Evolutionary conservation across 2,888 invertebrate species (phyloP).

Genomic region (Oscheius sp.): DNA sequence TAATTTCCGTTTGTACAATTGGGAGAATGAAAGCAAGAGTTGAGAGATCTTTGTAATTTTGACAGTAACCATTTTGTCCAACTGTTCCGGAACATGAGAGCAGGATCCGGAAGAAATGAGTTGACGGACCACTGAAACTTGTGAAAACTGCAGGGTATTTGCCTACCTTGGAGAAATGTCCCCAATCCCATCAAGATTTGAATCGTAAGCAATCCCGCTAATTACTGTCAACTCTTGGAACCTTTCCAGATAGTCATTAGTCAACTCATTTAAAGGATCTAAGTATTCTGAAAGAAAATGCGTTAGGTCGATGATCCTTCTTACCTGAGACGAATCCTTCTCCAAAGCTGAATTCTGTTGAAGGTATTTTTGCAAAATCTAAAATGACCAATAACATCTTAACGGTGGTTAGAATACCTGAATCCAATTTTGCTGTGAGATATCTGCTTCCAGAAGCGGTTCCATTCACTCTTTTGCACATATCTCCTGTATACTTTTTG

Average conservation of each 20-base stretch:
- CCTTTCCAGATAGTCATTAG: slow-evolving; percentile 41
- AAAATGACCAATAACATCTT: slow-evolving; percentile 4
- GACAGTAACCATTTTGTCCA: slow-evolving; percentile 25
- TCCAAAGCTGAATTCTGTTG: slow-evolving; percentile 9
- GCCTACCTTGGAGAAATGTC: slow-evolving; percentile 16
- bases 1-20: slow-evolving; percentile 26
- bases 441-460: slow-evolving; percentile 7
- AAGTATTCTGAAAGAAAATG: slow-evolving; percentile 21
- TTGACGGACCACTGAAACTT: slow-evolving; percentile 22
- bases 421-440: slow-evolving; percentile 11
- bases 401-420: background rate
- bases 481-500: slow-evolving; percentile 12
- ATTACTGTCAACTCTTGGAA: slow-evolving; percentile 45
- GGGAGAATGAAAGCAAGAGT: slow-evolving; percentile 36
- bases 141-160: background rate
- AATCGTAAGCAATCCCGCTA: slow-evolving; percentile 43
- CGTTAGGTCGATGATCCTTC: too few species aligned
- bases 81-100: slow-evolving; percentile 3
- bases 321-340: slow-evolving; percentile 24
- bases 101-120: slow-evolving; percentile 35
- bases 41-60: slow-evolving; percentile 16
- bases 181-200: slow-evolving; percentile 41
- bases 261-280: slow-evolving; percentile 26
- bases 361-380: slow-evolving; percentile 27
- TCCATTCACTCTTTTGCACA: background rate